Conservation (phyloP, 2,797 vertebrate species). For the Botia kubotai region DNA sequence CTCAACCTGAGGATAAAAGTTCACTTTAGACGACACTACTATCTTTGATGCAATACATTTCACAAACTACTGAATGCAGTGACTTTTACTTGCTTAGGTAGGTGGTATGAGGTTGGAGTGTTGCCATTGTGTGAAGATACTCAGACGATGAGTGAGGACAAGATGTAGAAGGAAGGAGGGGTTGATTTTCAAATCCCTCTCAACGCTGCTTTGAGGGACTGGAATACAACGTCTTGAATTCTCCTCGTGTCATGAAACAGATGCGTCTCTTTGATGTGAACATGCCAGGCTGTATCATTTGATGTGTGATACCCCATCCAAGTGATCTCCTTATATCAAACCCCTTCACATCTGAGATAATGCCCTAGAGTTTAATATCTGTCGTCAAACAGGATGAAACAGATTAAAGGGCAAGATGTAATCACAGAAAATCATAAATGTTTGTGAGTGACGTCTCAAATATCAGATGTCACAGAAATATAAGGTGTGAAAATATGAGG, state of each 20-base stretch:
- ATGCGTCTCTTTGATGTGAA: constrained; percentile 72
- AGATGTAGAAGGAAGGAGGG: background rate
- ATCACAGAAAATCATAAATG: constrained; percentile 34
- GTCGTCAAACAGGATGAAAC: constrained; percentile 43
- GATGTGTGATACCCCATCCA: constrained; percentile 63
- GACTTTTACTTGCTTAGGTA: constrained; percentile 34
- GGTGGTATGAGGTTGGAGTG: constrained; percentile 29
- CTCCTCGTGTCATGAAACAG: constrained; percentile 64
- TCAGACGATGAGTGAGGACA: constrained; percentile 21
- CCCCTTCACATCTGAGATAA: constrained; percentile 56
- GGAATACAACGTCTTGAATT: constrained; percentile 51
- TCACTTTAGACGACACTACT: too few relatives aligned
- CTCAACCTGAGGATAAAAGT: too few relatives aligned
- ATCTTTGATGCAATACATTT: too few relatives aligned
- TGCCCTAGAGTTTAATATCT: constrained; percentile 58
- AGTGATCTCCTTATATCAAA: constrained; percentile 63
- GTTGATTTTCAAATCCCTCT: constrained; percentile 35
- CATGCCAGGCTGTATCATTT: constrained; percentile 59
- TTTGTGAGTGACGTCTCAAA: constrained; percentile 45
- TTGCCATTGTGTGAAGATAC: constrained; percentile 29
- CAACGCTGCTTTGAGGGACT: constrained; percentile 9
- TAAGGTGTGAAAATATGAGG: background rate
- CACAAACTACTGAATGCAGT: too few relatives aligned
- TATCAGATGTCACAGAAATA: constrained; percentile 9
- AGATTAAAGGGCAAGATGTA: constrained; percentile 49